Percentiles rank a stretch among this genome's conserved stretches.
Evolutionary conservation across 1,140 invertebrate species (phyloP).

Genomic region (Araneus ventricosus): DNA sequence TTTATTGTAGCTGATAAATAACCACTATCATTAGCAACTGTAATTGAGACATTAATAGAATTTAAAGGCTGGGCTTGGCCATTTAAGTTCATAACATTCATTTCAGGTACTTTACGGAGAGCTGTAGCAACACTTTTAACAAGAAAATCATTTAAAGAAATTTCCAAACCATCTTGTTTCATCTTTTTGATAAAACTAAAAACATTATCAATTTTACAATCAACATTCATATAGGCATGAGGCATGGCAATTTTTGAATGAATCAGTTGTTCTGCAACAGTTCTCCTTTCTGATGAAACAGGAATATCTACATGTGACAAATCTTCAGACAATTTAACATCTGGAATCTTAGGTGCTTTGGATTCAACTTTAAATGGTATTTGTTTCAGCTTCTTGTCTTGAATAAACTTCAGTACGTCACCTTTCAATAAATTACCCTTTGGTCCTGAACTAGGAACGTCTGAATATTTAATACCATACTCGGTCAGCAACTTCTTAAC

Average conservation of each 20-base stretch:
- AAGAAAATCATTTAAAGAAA: constrained; percentile 86
- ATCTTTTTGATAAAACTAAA: constrained; percentile 79
- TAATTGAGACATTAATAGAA: constrained; percentile 84
- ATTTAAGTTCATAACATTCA: constrained; percentile 84
- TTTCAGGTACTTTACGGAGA: constrained; percentile 83
- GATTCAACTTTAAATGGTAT: constrained; percentile 79
- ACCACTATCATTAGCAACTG: constrained; percentile 85
- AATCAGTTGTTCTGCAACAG: constrained; percentile 83
- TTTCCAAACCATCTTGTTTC: constrained; percentile 79
- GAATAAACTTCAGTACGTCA: constrained; percentile 84
- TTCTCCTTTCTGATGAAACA: constrained; percentile 80
- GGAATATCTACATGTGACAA: constrained; percentile 79
- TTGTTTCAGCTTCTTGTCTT: constrained; percentile 82
- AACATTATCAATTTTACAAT: constrained; percentile 83
- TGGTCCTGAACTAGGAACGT: constrained; percentile 83
- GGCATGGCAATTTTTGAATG: constrained; percentile 85
- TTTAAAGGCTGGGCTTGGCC: constrained; percentile 49
- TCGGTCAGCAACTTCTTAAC: constrained; percentile 84
- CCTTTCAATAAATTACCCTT: constrained; percentile 84
- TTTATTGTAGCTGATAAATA: constrained; percentile 86
- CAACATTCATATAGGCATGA: constrained; percentile 84
- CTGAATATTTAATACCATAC: constrained; percentile 82
- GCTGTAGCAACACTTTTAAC: constrained; percentile 85
- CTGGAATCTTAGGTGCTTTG: background rate
- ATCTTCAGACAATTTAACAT: constrained; percentile 76